Percentiles rank a stretch among this genome's conserved stretches.
Evolutionary conservation across 2,797 vertebrate species (phyloP).

Genomic region (Darevskia mixta): DNA sequence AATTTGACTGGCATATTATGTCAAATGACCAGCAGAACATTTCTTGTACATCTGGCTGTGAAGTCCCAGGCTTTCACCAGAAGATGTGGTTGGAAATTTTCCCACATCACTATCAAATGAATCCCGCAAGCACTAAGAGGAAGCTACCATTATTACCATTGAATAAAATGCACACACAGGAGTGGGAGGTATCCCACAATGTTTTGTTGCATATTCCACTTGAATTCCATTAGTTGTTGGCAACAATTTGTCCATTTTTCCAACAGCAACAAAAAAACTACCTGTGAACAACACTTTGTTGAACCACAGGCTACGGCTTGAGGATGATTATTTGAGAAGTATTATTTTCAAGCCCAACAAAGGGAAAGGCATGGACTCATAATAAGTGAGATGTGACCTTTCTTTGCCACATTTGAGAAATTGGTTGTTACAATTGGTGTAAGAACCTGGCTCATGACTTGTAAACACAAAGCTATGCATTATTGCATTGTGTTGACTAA

Average conservation of each 20-base stretch:
- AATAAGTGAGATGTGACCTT: not conserved
- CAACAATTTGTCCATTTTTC: not conserved
- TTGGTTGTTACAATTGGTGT: slow-evolving; percentile 2
- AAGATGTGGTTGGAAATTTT: too few relatives aligned
- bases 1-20: too few relatives aligned
- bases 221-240: not conserved
- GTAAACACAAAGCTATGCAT: not conserved
- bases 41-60: too few relatives aligned
- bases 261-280: not conserved
- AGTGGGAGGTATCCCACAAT: too few relatives aligned
- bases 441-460: slow-evolving; percentile 5
- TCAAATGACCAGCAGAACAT: too few relatives aligned
- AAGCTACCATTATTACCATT: too few relatives aligned
- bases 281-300: not conserved
- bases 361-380: not conserved
- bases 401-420: not conserved
- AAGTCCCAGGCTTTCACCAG: too few relatives aligned
- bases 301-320: not conserved
- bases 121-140: too few relatives aligned
- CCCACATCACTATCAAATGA: too few relatives aligned
- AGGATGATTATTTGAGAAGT: not conserved
- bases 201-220: not conserved
- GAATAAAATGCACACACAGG: not conserved
- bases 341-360: not conserved
- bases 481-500: not conserved